Conservation (phyloP, 2,797 vertebrate genomes). For the Hippocampus kuda region DNA sequence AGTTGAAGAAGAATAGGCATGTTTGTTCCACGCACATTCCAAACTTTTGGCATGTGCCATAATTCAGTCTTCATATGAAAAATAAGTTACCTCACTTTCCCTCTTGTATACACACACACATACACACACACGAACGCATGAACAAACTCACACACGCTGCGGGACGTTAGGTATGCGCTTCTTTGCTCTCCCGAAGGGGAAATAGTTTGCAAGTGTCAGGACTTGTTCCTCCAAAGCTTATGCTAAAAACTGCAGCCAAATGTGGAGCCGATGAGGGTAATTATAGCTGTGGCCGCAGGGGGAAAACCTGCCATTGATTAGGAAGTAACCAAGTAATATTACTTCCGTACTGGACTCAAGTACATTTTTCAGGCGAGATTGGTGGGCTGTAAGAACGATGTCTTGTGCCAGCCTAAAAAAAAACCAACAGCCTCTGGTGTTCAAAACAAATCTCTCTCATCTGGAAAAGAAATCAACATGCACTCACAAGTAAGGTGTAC, state of each 20-base stretch:
- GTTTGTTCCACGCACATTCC: neutral
- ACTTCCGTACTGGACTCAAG: no score
- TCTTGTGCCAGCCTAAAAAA: no score
- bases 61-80: neutral
- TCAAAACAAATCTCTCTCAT: no score
- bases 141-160: constrained; percentile 14
- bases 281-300: neutral
- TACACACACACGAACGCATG: neutral
- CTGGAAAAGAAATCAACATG: no score
- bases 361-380: no score
- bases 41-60: neutral
- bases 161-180: constrained; percentile 27
- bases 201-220: constrained; percentile 59
- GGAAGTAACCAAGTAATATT: no score
- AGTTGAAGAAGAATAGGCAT: neutral
- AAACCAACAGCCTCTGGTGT: no score
- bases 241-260: constrained; percentile 50
- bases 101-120: constrained; percentile 4
- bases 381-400: no score
- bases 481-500: no score
- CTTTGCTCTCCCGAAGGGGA: constrained; percentile 46
- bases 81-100: neutral
- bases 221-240: constrained; percentile 61
- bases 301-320: neutral
- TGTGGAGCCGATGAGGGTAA: constrained; percentile 14